phyloP scores from a whole-genome alignment of 2,888 invertebrate genomes.

The Hypomecis punctinalis region DNA sequence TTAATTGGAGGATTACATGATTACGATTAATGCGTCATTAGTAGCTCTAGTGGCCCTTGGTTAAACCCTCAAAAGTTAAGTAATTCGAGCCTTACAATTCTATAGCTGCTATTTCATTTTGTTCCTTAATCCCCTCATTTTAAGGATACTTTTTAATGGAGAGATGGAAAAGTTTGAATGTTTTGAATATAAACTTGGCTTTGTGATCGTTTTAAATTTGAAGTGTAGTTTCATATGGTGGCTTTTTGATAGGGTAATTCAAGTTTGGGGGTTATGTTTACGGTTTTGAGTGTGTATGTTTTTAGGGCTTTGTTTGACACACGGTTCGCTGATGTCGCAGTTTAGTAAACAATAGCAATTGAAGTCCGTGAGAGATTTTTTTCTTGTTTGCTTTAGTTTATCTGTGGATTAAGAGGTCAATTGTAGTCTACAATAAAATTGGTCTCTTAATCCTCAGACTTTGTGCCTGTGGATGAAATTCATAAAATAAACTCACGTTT shows the following conservation, averaged over 20 bases:
- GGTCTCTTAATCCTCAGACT: too few relatives aligned
- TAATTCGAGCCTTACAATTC: slow-evolving; percentile 18
- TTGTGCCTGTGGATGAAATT: too few relatives aligned
- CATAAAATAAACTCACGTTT: too few relatives aligned
- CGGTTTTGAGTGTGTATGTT: too few relatives aligned
- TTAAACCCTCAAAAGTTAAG: slow-evolving; percentile 23
- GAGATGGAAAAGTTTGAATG: not conserved
- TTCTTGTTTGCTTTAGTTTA: too few relatives aligned
- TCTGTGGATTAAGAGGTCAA: too few relatives aligned
- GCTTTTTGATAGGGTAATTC: not conserved
- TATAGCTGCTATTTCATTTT: slow-evolving; percentile 2
- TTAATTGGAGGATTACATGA: slow-evolving; percentile 44
- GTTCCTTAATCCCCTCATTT: slow-evolving; percentile 9
- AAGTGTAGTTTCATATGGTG: slow-evolving; percentile 2
- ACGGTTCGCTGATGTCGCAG: too few relatives aligned
- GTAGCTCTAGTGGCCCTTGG: slow-evolving; percentile 29
- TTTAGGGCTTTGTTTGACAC: too few relatives aligned
- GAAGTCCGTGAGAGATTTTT: too few relatives aligned
- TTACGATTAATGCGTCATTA: slow-evolving; percentile 41
- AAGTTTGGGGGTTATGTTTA: not conserved
- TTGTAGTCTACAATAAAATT: too few relatives aligned
- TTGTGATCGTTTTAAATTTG: not conserved
- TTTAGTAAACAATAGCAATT: too few relatives aligned
- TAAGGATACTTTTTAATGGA: slow-evolving; percentile 6
- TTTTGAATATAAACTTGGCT: not conserved